Conservation (phyloP, 1,140 invertebrate genomes). For the Phenacoccus solenopsis region DNA sequence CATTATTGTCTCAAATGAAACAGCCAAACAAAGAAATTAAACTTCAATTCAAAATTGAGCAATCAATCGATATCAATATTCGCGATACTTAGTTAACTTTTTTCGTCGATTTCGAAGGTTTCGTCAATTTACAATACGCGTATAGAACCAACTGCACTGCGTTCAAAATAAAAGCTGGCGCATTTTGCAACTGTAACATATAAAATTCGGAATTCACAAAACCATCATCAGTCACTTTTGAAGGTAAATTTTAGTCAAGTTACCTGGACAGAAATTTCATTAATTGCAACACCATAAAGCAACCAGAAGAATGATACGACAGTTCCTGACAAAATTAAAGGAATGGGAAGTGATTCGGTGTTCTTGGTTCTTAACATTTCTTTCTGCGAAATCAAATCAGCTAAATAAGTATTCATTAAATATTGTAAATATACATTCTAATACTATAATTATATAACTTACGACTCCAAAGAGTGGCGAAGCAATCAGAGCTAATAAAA, state of each 20-base stretch:
- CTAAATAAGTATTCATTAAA: neutral
- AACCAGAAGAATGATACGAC: conserved; percentile 64
- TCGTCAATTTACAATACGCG: neutral
- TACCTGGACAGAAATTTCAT: conserved; percentile 63
- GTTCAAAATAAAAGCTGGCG: neutral
- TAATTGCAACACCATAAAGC: conserved; percentile 62
- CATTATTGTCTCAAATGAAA: neutral
- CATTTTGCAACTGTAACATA: neutral
- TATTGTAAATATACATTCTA: neutral
- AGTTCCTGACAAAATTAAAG: conserved; percentile 62
- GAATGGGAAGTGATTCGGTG: conserved; percentile 64
- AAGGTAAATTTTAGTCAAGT: conserved; percentile 35
- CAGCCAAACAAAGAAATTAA: neutral
- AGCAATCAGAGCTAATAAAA: conserved; percentile 52
- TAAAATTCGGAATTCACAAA: neutral
- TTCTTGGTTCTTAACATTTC: conserved; percentile 19
- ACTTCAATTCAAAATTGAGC: neutral
- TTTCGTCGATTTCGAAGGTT: neutral
- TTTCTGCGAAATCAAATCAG: neutral
- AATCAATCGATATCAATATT: neutral
- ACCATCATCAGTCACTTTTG: neutral
- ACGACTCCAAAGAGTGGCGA: conserved; percentile 54
- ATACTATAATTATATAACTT: conserved; percentile 32
- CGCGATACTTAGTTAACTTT: too few relatives aligned
- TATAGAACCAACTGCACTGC: neutral